Base-by-base conservation (phyloP, 2,797 vertebrate genomes). In the Harpagifer antarcticus region DNA sequence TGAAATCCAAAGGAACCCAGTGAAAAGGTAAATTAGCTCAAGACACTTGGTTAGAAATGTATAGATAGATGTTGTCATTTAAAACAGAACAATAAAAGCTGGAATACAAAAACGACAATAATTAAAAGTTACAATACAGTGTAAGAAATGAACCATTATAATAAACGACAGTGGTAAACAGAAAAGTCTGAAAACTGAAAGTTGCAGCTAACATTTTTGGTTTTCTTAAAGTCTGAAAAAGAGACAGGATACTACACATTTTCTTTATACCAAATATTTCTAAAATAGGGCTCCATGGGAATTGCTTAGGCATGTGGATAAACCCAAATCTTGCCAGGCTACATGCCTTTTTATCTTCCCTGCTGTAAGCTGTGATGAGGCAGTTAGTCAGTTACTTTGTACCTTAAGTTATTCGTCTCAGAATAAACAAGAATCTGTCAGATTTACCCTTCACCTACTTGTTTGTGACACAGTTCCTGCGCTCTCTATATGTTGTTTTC, bases 311-410 rank as follows among this genome's bases (percentile, higher is more conserved):
- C 10, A 19, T 40, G 13, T 40, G n/a, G 54, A 57, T 47, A 16
- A 68, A 57, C 49, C 61, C 47, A 33, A 40, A 63, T 31, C 44
- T 40, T 40, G 20, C 55, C 27, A 62, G 23, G 3, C n/a, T 49
- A 37, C n/a, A 13, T 33, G 31, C 17, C 16, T 54, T 15, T 9
- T 40, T 49, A 14, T 62, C 16, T 11, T 42, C 33, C 6, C 33
- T 9, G 33, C 19, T 42, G 6, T 20, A 17, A n/a, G 47, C 42
- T 59, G 6, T 56, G 23, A 20, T 23, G 23, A 3, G 23, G 47
- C 40, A 15, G 0, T 23, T 23, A 23, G 23, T 47, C 52, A 44
- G 2, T 44, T 42, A 40, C 12, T 57, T 58, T 59, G 17, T 8
- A 4, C 2, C 17, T 47, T 0, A 5, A 48, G 14, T 17, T 3